A percentile compares a stretch with the other conserved stretches of the same genome.
Evolutionary conservation across 2,888 invertebrate species (phyloP).

Genomic region (Caenorhabditis imperialis): DNA sequence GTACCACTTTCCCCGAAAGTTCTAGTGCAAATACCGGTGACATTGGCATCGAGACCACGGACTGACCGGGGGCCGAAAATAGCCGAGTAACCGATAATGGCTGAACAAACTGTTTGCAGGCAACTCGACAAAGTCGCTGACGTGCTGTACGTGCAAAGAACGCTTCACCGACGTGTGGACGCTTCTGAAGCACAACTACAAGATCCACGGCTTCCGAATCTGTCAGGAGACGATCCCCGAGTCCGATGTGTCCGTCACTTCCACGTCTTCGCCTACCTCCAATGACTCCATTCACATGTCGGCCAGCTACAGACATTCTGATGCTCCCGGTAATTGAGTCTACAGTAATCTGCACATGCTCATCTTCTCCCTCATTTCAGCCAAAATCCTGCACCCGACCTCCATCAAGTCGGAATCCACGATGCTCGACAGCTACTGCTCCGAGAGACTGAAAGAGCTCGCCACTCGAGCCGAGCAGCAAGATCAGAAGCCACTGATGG

Average conservation of each 20-base stretch:
- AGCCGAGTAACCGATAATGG: slow-evolving; percentile 39
- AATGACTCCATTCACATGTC: slow-evolving; percentile 54
- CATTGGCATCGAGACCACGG: slow-evolving; percentile 31
- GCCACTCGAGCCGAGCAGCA: slow-evolving; percentile 72
- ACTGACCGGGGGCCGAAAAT: slow-evolving; percentile 46
- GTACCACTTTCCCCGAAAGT: slow-evolving; percentile 16
- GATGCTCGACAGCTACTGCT: slow-evolving; percentile 67
- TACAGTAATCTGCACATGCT: not conserved
- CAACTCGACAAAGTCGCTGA: slow-evolving; percentile 56
- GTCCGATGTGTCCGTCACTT: slow-evolving; percentile 57
- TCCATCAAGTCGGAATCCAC: slow-evolving; percentile 51
- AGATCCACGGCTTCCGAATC: slow-evolving; percentile 72
- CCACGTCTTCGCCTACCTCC: slow-evolving; percentile 64
- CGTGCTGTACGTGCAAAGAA: slow-evolving; percentile 75
- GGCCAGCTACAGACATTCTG: slow-evolving; percentile 41
- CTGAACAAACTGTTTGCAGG: slow-evolving; percentile 36
- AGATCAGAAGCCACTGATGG: slow-evolving; percentile 48
- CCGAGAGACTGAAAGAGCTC: slow-evolving; percentile 74
- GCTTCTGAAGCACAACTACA: slow-evolving; percentile 74
- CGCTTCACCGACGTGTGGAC: slow-evolving; percentile 74
- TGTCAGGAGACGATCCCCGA: slow-evolving; percentile 63
- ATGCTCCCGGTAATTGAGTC: slow-evolving; percentile 6
- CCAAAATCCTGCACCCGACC: slow-evolving; percentile 43
- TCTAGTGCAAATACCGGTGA: slow-evolving; percentile 25
- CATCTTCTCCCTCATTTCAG: not conserved